A percentile compares a stretch with the other conserved stretches of the same genome.
phyloP scores from a whole-genome alignment of 64 coral and sea anemone species.

The Actinia equina region DNA sequence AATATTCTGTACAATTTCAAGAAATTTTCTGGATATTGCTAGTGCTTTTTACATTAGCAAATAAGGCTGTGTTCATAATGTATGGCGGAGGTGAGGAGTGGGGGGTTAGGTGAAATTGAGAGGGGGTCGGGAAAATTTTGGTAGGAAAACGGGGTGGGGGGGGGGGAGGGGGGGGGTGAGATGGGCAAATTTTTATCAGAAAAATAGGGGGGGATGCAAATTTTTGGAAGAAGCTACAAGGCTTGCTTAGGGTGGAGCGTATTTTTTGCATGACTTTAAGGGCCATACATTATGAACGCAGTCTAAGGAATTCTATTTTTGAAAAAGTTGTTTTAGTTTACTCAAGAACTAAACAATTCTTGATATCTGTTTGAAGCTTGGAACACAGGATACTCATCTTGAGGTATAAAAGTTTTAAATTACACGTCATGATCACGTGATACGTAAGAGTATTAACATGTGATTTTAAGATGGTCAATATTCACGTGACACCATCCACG shows the following conservation, averaged over 20 bases:
- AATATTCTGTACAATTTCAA: constrained; percentile 16
- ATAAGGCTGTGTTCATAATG: neutral
- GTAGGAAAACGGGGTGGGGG: no score
- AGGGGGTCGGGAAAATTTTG: no score
- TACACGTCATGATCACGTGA: neutral
- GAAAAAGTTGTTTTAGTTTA: neutral
- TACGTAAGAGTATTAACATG: neutral
- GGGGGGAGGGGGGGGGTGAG: no score
- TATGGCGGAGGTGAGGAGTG: no score
- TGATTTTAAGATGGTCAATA: neutral
- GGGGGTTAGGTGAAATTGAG: no score
- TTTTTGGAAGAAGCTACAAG: no score
- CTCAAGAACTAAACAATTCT: neutral
- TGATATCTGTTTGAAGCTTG: neutral
- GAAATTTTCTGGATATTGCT: neutral
- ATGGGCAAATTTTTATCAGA: no score
- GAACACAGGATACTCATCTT: neutral
- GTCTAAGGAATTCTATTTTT: neutral
- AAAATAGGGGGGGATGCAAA: no score
- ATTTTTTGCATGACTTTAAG: no score
- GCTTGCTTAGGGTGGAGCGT: no score
- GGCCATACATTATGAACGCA: no score
- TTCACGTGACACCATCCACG: neutral
- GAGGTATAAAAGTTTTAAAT: neutral
- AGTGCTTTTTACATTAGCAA: constrained; percentile 12